Base-by-base conservation (phyloP, 1,140 invertebrate species). In the Formica exsecta region DNA sequence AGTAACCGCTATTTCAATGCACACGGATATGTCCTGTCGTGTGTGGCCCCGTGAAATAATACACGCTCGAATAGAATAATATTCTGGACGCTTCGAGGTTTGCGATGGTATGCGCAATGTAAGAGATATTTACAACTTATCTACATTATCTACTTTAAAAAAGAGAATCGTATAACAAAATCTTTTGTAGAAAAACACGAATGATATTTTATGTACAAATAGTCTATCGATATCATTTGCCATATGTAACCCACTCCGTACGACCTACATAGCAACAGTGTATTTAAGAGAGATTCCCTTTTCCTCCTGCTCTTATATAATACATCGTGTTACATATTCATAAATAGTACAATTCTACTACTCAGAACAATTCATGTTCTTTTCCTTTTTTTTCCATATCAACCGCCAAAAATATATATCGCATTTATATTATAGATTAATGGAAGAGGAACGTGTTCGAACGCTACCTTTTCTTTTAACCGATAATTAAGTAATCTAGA, bases 101-200 rank as follows among this genome's bases (percentile, higher is more conserved):
- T 71, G 59, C 19, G 66, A 66, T 61, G 38, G 36, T 80, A 61
- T 84, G 64, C 74, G 70, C 75, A 36, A 68, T 38, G 11, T 51
- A 66, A 48, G 66, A 71, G 66, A 71, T 90, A 93, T 92, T 88
- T 92, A 93, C 90, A 92, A 86, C 86, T 92, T 93, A 92, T 79
- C 65, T 75, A 86, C 92, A 90, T 65, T 54, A 66, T 77, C 77
- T 92, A 87, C 6, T 87, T 90, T 75, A 89, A 91, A 89, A 92
- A 93, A 91, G 88, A 92, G 88, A 92, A 91, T 89, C 54, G 90
- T 93, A 19, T 51, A 93, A 93, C 90, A 93, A 93, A 93, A 93
- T 93, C 48, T 51, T 5, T 51, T 16, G 92, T 93, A 93, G 91
- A 93, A 93, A 93, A 93, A 93, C 92, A 92, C 83, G 92, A 92